phyloP scores from a whole-genome alignment of 2,113 vertebrate genomes.

The Myiagra hebetior region DNA sequence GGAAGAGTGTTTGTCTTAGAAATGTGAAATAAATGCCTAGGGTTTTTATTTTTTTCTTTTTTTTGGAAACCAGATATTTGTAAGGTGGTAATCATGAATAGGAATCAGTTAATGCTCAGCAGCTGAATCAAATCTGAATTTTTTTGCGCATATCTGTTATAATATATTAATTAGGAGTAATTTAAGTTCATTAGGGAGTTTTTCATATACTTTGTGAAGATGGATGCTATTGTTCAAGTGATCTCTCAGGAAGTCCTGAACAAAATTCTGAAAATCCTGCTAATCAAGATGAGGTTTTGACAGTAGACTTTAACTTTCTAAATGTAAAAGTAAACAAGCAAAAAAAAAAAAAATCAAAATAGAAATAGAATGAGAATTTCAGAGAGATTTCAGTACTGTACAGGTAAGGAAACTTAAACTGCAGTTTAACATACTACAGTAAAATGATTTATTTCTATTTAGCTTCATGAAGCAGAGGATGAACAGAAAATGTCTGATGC shows the following conservation, averaged over 20 bases:
- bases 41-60: not conserved
- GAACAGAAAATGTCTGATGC: not conserved
- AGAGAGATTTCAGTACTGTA: not conserved
- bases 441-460: not conserved
- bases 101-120: not conserved
- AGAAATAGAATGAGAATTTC: not conserved
- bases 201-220: not conserved
- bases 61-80: not conserved
- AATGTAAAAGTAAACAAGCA: not conserved
- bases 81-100: not conserved
- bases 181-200: not conserved
- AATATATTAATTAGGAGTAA: not conserved
- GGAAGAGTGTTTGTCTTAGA: not conserved
- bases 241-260: not conserved
- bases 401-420: not conserved
- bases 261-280: not conserved
- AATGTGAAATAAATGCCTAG: not conserved
- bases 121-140: not conserved
- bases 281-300: not conserved
- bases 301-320: not conserved
- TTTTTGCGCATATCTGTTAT: not conserved
- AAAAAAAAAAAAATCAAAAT: not conserved
- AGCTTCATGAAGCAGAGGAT: not conserved
- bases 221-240: not conserved
- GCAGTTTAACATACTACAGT: not conserved